phyloP scores from a whole-genome alignment of 2,888 invertebrate species.

The Orchesella flavescens region DNA sequence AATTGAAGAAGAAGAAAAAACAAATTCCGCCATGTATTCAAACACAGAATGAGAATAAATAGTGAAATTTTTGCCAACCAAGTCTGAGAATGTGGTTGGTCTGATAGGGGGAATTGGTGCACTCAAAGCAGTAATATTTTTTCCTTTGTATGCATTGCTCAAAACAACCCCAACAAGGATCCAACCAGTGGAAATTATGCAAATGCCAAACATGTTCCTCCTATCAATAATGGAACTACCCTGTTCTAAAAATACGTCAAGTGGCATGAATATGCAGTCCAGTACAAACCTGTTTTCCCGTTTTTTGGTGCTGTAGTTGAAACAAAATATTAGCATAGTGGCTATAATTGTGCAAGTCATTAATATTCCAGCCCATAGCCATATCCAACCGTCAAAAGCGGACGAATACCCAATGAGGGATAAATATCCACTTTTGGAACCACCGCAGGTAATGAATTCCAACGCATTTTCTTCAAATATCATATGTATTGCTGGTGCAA shows the following conservation, averaged over 20 bases:
- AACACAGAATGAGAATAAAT: background rate
- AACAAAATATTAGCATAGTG: background rate
- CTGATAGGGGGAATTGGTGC: background rate
- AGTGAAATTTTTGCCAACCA: background rate
- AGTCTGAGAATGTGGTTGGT: background rate
- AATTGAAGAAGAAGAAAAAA: background rate
- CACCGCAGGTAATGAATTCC: conserved; percentile 32
- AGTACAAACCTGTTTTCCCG: background rate
- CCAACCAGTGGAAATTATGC: background rate
- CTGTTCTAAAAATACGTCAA: background rate
- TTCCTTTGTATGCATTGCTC: background rate
- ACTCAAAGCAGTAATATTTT: background rate
- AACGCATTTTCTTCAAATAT: background rate
- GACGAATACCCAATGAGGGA: conserved; percentile 1
- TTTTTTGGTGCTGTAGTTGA: background rate
- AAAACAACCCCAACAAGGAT: background rate
- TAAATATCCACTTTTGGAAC: background rate
- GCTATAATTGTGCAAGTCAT: too few species aligned
- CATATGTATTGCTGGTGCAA: background rate
- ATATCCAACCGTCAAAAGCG: conserved; percentile 24
- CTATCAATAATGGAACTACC: too few species aligned
- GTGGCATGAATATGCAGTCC: background rate
- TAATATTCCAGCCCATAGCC: background rate
- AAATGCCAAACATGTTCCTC: too few species aligned
- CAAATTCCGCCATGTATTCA: background rate